Percentiles rank a stretch among this genome's conserved stretches.
phyloP scores from a whole-genome alignment of 2,888 invertebrate species.

The Calephelis perditalis region DNA sequence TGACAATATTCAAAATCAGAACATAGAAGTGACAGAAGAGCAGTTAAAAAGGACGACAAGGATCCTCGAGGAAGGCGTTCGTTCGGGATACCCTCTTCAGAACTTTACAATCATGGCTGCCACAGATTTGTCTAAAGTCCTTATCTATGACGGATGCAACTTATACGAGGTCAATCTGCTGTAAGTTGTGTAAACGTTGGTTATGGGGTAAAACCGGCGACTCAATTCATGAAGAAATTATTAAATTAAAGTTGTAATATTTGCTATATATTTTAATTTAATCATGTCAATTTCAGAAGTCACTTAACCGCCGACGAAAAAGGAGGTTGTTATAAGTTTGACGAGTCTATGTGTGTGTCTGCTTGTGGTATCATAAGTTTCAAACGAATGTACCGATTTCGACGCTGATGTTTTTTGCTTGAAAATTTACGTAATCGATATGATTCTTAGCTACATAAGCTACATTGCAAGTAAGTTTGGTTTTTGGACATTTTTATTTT shows the following conservation, averaged over 20 bases:
- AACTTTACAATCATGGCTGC: neutral
- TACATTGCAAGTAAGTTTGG: no score
- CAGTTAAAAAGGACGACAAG: neutral
- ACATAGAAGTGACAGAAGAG: neutral
- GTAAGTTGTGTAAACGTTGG: neutral
- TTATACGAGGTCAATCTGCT: neutral
- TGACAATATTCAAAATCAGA: neutral
- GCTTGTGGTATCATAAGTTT: no score
- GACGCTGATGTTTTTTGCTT: no score
- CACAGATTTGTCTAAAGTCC: neutral
- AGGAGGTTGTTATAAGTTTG: no score
- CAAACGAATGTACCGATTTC: no score
- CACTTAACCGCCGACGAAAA: no score
- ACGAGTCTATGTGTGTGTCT: no score
- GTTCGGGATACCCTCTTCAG: neutral
- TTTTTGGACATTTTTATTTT: no score
- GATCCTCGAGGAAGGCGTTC: neutral
- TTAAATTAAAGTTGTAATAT: neutral
- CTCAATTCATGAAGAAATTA: neutral
- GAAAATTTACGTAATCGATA: no score
- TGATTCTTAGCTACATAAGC: no score
- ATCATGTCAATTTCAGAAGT: no score
- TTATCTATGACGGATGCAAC: neutral
- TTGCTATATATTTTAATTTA: no score
- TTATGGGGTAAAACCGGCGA: neutral